phyloP scores from a whole-genome alignment of 2,888 invertebrate genomes.

The Parnassius mnemosyne region DNA sequence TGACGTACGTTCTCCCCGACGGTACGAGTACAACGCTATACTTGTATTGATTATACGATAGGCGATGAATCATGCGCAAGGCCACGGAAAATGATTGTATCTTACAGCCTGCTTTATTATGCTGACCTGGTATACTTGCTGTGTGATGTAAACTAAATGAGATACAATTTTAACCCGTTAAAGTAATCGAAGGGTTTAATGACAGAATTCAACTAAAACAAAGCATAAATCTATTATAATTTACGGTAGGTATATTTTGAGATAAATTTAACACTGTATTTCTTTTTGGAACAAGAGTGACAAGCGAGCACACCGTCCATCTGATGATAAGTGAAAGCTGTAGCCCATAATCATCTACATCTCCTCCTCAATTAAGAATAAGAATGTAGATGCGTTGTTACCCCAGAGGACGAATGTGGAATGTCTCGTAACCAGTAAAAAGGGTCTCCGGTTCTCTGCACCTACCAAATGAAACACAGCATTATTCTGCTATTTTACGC shows the following conservation, averaged over 20 bases:
- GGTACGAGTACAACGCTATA: slow-evolving; percentile 17
- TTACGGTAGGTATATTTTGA: neutral
- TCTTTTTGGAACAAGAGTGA: too few relatives aligned
- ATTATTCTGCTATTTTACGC: too few relatives aligned
- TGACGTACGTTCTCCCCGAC: slow-evolving; percentile 22
- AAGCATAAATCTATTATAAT: neutral
- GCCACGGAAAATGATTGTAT: slow-evolving; percentile 38
- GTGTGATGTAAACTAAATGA: slow-evolving; percentile 34
- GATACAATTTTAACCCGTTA: slow-evolving; percentile 25
- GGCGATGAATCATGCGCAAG: slow-evolving; percentile 45
- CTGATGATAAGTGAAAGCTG: too few relatives aligned
- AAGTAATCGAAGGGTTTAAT: neutral
- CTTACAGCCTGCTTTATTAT: slow-evolving; percentile 35
- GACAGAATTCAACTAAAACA: neutral
- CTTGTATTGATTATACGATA: slow-evolving; percentile 28
- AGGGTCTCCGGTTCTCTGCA: too few relatives aligned
- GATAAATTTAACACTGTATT: too few relatives aligned
- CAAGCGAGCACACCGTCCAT: too few relatives aligned
- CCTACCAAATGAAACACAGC: too few relatives aligned
- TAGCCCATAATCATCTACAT: too few relatives aligned
- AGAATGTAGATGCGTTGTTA: too few relatives aligned
- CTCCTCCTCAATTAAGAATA: too few relatives aligned
- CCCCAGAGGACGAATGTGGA: too few relatives aligned
- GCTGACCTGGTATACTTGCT: slow-evolving; percentile 37
- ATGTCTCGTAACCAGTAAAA: too few relatives aligned